Evolutionary conservation across 1,140 invertebrate genomes (phyloP), one percentile per base, ranked within the genome.

Genomic region (Cheumatopsyche charites): DNA sequence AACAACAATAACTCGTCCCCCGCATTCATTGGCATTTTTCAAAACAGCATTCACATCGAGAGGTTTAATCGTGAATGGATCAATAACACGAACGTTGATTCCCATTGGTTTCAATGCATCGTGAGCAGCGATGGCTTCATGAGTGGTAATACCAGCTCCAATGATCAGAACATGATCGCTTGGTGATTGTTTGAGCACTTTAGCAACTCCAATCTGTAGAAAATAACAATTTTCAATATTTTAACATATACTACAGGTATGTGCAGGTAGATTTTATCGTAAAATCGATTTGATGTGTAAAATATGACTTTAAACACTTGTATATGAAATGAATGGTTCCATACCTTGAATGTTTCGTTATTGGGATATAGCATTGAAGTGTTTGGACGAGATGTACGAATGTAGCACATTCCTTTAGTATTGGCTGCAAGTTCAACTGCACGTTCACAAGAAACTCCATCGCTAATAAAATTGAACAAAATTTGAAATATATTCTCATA

Each of bases 31-130:
- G 11, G 96, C 96, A 80, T 96, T 89, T 55, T 87, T 83, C 49
- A 93, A 83, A 29, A 99, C 90, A 0, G 89, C 86, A 0, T 87
- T 86, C 52, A 85, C 86, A 83, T 99, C 98, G 49, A 99, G 84
- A 0, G 98, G 98, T 84, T 99, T 98, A 63, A 99, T 87, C 1
- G 96, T 98, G 83, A 98, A 98, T 0, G 91, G 92, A 87, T 99
- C 97, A 77, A 98, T 81, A 7, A 99, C 90, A 45, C 96, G 86
- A 0, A 91, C 88, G 68, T 89, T 85, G 47, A 96, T 84, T 15
- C 91, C 90, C 86, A 52, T 85, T 13, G 77, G 75, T 66, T 80
- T 88, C 55, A 99, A 85, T 70, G 88, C 82, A 36, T 94, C 89
- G 0, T 95, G 92, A 41, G 98, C 97, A 62, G 89, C 89, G 7